Base-by-base conservation (phyloP, 2,888 invertebrate genomes). In the Agrotis puta region DNA sequence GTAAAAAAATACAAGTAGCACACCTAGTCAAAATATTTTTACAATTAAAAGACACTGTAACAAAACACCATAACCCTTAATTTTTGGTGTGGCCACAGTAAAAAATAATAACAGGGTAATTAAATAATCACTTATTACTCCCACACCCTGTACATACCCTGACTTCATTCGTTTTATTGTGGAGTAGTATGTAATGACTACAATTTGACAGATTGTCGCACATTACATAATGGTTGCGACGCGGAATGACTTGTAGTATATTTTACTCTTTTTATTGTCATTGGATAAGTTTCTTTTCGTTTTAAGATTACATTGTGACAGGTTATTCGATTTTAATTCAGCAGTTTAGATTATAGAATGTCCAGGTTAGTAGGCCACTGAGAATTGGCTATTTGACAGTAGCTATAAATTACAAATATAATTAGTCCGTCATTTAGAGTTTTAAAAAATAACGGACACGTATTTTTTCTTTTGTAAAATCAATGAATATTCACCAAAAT, bases 91-190 rank as follows among this genome's bases (percentile, higher is more conserved):
- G 3, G 22, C 53, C 22, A 13, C 7, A 50, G 39, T 39, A 16
- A 6, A 61, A 6, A 5, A 22, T 22, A 4, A n/a, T 16, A 0
- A 13, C 6, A 64, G 27, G 6, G 7, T 39, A 11, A 39, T 39
- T 18, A 43, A 39, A 43, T 43, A 43, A 18, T n/a, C 13, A 22
- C 2, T 47, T 45, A 13, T 14, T 20, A 24, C 22, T 14, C 0
- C 2, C 39, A 39, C 73, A 63, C 0, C 43, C 57, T 71, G 48
- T 75, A 50, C 9, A 18, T 18, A 63, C 16, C 63, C 53, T 71
- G 62, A 71, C 72, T 74, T 71, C 58, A 63, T 75, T 78, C 48
- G 14, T 63, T 56, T 57, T 78, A 51, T 78, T 78, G 58, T 71
- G 45, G 20, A 47, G 11, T n/a, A 6, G 58, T 18, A 18, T 43